phyloP scores from a whole-genome alignment of 2,113 vertebrate genomes.

The Perca schrenkii region DNA sequence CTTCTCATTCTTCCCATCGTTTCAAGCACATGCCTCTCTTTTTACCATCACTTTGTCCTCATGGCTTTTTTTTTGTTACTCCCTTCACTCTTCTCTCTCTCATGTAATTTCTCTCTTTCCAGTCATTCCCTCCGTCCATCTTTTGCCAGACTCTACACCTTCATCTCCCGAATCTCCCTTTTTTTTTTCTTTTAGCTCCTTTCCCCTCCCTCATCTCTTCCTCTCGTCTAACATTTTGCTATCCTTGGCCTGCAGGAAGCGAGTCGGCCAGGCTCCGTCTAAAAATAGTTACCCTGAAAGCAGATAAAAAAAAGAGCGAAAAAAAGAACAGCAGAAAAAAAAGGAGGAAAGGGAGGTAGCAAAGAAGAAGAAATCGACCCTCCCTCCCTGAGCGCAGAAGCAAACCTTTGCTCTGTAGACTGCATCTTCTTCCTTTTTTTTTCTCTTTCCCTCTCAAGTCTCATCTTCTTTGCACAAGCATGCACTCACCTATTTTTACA shows the following conservation, averaged over 20 bases:
- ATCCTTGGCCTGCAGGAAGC: slow-evolving; percentile 45
- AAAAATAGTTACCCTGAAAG: slow-evolving; percentile 68
- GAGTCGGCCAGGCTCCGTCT: slow-evolving; percentile 51
- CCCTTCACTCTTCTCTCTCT: background rate
- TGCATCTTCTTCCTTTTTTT: background rate
- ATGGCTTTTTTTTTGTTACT: background rate
- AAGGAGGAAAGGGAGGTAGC: slow-evolving; percentile 3
- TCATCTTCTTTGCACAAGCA: slow-evolving; percentile 13
- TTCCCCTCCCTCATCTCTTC: background rate
- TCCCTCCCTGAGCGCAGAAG: background rate
- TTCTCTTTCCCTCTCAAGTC: background rate
- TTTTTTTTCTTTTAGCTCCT: background rate
- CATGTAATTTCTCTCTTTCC: background rate
- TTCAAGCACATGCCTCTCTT: background rate
- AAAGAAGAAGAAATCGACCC: slow-evolving; percentile 19
- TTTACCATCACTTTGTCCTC: background rate
- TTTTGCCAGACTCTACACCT: background rate
- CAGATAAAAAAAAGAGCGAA: slow-evolving; percentile 14
- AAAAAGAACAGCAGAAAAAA: background rate
- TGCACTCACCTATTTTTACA: slow-evolving; percentile 32
- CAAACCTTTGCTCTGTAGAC: background rate
- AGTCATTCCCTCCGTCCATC: background rate
- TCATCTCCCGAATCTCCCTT: background rate
- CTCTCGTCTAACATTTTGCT: slow-evolving; percentile 33
- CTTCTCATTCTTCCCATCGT: background rate